These are phyloP conservation scores for Spilogale gracilis DNA, from an alignment of 2,113 vertebrate genomes.

Conservation along the genomic window DNA sequence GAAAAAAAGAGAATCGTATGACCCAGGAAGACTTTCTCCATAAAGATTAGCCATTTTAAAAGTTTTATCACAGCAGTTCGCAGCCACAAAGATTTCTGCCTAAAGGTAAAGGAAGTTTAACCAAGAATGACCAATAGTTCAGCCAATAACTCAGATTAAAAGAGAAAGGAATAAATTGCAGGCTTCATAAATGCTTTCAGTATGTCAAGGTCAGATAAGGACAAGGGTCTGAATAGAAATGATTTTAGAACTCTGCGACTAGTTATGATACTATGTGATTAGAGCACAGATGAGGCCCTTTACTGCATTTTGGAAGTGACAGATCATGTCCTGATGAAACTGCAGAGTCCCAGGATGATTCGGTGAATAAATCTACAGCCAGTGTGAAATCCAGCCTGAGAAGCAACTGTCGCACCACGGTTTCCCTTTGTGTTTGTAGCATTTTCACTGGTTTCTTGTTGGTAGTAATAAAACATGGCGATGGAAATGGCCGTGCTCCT, in stretches of 20 bases:
- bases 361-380: conserved; percentile 60
- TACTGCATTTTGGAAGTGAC: conserved; percentile 76
- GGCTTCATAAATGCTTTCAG: conserved; percentile 83
- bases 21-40: conserved; percentile 62
- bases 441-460: conserved; percentile 7
- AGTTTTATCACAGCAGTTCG: conserved; percentile 82
- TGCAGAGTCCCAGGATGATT: conserved; percentile 51
- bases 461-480: background rate
- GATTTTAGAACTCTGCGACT: conserved; percentile 80
- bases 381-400: conserved; percentile 74
- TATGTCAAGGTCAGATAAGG: conserved; percentile 87
- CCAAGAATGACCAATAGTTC: conserved; percentile 83
- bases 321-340: conserved; percentile 74
- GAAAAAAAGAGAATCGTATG: background rate
- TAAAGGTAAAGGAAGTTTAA: conserved; percentile 86
- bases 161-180: conserved; percentile 82
- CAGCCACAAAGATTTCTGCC: conserved; percentile 84
- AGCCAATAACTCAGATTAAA: conserved; percentile 84
- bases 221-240: conserved; percentile 79
- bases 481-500: too few relatives aligned
- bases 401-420: conserved; percentile 48
- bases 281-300: conserved; percentile 78
- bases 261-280: conserved; percentile 80
- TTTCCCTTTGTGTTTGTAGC: background rate
- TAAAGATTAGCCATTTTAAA: conserved; percentile 80